phyloP scores from a whole-genome alignment of 2,113 vertebrate species.

The Pseudolaguvia tuberculata region DNA sequence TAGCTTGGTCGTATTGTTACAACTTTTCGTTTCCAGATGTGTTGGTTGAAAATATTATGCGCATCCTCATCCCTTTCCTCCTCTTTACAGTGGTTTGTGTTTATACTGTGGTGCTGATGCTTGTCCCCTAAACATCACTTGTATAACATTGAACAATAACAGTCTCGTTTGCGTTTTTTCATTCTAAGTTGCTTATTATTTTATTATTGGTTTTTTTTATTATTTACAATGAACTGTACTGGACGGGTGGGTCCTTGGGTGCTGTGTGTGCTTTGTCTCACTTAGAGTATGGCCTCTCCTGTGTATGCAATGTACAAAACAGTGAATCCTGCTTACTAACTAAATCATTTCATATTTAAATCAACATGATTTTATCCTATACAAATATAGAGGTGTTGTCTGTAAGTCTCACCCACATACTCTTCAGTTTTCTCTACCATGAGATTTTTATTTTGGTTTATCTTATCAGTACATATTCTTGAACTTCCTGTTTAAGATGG shows the following conservation, averaged over 20 bases:
- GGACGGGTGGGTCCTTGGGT: constrained; percentile 19
- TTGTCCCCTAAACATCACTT: neutral
- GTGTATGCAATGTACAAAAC: constrained; percentile 4
- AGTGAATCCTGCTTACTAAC: no score
- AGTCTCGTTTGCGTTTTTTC: neutral
- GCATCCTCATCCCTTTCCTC: constrained; percentile 23
- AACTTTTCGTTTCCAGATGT: neutral
- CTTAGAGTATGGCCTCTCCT: constrained; percentile 23
- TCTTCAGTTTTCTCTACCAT: no score
- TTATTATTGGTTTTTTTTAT: neutral
- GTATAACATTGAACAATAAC: neutral
- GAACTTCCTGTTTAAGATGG: no score
- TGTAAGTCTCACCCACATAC: no score
- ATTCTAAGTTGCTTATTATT: neutral
- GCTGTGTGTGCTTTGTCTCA: constrained; percentile 18
- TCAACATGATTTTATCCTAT: no score
- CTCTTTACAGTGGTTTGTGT: constrained; percentile 5
- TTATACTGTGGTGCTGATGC: constrained; percentile 29
- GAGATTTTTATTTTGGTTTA: no score
- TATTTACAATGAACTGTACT: neutral
- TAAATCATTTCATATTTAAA: no score
- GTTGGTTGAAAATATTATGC: neutral
- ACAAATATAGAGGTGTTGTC: no score
- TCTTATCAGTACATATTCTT: no score
- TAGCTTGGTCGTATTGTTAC: neutral